These are phyloP conservation scores for Ibidorhyncha struthersii DNA, from an alignment of 2,113 vertebrate species.

Conservation along the genomic window DNA sequence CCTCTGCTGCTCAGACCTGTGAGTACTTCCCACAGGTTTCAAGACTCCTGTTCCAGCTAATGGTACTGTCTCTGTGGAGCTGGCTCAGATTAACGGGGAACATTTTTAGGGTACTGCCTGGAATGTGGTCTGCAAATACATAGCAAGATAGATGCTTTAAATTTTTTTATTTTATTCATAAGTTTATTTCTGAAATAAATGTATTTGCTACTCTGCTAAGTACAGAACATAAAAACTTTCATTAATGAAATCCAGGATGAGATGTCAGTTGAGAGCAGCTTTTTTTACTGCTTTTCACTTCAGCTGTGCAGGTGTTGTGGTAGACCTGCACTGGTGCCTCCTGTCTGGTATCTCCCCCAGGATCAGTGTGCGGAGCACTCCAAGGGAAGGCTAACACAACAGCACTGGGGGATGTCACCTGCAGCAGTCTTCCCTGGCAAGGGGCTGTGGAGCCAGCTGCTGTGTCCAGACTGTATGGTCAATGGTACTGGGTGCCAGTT, in stretches of 20 bases:
- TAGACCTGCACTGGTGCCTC: not conserved
- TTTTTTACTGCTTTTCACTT: not conserved
- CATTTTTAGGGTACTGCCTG: not conserved
- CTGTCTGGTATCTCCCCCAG: too few relatives aligned
- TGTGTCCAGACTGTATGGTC: not conserved
- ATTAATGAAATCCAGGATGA: not conserved
- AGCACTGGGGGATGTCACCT: not conserved
- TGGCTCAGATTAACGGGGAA: not conserved
- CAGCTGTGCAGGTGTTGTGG: not conserved
- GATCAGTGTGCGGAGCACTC: accelerated
- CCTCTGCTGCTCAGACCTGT: not conserved
- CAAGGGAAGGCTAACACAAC: not conserved
- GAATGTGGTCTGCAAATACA: not conserved
- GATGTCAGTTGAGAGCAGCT: not conserved
- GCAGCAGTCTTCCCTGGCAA: too few relatives aligned
- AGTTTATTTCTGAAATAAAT: not conserved
- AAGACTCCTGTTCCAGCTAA: not conserved
- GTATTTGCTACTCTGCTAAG: not conserved
- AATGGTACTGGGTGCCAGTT: not conserved
- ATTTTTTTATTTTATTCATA: too few relatives aligned
- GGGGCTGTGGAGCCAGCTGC: not conserved
- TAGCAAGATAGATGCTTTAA: not conserved
- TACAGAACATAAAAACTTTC: not conserved
- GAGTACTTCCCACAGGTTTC: not conserved
- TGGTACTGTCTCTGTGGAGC: accelerated